Percentiles rank a stretch among this genome's conserved stretches.
These are phyloP conservation scores for Vanacampus margaritifer DNA, from an alignment of 2,113 vertebrate genomes.

Conservation along the genomic window DNA sequence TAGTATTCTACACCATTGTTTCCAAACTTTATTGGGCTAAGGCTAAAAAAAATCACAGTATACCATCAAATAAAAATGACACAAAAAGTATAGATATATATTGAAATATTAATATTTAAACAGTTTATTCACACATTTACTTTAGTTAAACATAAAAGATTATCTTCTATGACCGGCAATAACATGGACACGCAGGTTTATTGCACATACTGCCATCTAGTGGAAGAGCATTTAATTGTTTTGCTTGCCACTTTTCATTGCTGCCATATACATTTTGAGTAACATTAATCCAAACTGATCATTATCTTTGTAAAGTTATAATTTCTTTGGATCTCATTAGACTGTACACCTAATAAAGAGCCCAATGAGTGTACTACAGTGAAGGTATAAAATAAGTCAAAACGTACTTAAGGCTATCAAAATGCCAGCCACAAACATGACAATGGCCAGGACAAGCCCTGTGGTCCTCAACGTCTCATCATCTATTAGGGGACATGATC, in stretches of 20 bases:
- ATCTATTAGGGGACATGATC: constrained; percentile 62
- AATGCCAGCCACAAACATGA: constrained; percentile 85
- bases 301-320: background rate
- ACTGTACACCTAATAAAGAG: background rate
- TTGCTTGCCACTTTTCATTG: background rate
- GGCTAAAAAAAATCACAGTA: too few relatives aligned
- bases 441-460: constrained; percentile 80
- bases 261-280: too few relatives aligned
- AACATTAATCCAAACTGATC: too few relatives aligned
- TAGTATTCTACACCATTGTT: too few relatives aligned
- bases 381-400: constrained; percentile 1
- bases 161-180: too few relatives aligned
- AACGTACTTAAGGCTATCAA: constrained; percentile 84
- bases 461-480: constrained; percentile 83
- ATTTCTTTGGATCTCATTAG: background rate
- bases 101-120: too few relatives aligned
- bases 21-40: too few relatives aligned
- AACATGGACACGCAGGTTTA: background rate
- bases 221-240: background rate
- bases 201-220: background rate
- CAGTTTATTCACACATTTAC: too few relatives aligned
- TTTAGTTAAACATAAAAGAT: too few relatives aligned
- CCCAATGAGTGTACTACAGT: background rate
- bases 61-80: too few relatives aligned
- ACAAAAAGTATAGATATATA: too few relatives aligned